Percentiles rank a stretch among this genome's conserved stretches.
Conservation (phyloP, 2,113 vertebrate species). For the Nematolebias whitei region DNA sequence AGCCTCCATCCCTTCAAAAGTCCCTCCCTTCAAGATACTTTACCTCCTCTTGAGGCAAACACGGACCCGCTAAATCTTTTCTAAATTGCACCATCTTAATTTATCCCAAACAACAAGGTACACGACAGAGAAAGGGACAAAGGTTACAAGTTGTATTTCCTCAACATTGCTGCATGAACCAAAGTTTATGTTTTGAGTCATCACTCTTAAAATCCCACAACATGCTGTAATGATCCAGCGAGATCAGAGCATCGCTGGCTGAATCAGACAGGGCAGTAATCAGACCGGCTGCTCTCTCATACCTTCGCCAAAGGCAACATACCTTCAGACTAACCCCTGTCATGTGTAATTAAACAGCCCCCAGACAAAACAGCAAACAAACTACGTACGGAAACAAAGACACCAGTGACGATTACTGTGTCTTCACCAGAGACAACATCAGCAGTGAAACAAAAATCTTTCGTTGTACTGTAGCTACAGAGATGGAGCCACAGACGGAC, state of each 20-base stretch:
- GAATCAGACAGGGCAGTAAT: slow-evolving; percentile 53
- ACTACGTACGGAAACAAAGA: slow-evolving; percentile 1
- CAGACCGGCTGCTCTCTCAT: slow-evolving; percentile 59
- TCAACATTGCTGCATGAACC: slow-evolving; percentile 7
- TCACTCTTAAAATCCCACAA: slow-evolving; percentile 30
- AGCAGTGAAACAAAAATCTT: too few relatives aligned
- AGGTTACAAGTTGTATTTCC: slow-evolving; percentile 21
- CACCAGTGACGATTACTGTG: background rate
- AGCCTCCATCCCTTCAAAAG: too few relatives aligned
- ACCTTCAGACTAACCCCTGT: slow-evolving; percentile 26
- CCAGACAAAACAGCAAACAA: slow-evolving; percentile 26
- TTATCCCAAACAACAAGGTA: slow-evolving; percentile 27
- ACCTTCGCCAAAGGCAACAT: slow-evolving; percentile 52
- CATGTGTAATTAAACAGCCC: slow-evolving; percentile 56
- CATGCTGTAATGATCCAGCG: slow-evolving; percentile 52
- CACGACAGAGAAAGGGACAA: slow-evolving; percentile 18
- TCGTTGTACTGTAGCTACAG: slow-evolving; percentile 4
- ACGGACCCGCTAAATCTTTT: too few relatives aligned
- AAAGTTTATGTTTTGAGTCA: background rate
- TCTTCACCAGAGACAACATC: too few relatives aligned
- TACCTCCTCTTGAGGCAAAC: too few relatives aligned
- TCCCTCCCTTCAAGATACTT: too few relatives aligned
- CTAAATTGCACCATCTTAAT: background rate
- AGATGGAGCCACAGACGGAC: slow-evolving; percentile 8
- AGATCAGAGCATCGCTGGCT: slow-evolving; percentile 4